Conservation (phyloP, 2,797 vertebrate genomes). For the Semaprochilodus insignis region DNA sequence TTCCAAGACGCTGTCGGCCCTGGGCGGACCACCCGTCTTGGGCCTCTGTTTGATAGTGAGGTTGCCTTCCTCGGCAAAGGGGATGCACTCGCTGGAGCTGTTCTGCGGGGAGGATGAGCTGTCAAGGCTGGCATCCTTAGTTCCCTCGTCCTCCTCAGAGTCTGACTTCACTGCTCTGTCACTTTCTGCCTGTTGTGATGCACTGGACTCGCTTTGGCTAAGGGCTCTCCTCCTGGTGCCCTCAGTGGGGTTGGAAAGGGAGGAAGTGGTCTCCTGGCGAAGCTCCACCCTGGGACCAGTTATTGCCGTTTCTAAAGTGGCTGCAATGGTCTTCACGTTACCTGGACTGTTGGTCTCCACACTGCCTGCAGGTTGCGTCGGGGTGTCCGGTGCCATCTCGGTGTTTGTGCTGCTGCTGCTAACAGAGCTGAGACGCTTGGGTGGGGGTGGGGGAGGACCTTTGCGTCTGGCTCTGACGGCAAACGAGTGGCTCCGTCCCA, state of each 20-base stretch:
- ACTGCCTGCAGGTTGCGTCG: background rate
- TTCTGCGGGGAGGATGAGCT: constrained; percentile 83
- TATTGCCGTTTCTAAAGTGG: constrained; percentile 68
- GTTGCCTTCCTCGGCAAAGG: constrained; percentile 96
- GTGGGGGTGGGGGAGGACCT: constrained; percentile 90
- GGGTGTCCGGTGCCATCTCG: background rate
- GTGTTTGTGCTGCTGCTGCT: constrained; percentile 69
- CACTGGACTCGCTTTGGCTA: constrained; percentile 77
- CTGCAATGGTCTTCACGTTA: constrained; percentile 73
- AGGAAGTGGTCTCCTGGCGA: constrained; percentile 40
- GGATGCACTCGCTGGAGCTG: constrained; percentile 95
- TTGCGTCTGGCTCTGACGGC: constrained; percentile 90
- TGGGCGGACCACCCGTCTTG: constrained; percentile 79
- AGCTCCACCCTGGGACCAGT: constrained; percentile 31
- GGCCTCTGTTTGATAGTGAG: constrained; percentile 97
- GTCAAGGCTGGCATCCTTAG: constrained; percentile 46
- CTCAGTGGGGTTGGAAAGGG: constrained; percentile 10
- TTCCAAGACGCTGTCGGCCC: constrained; percentile 64
- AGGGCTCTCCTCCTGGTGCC: constrained; percentile 77
- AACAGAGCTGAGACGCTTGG: constrained; percentile 94
- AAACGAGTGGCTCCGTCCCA: constrained; percentile 93
- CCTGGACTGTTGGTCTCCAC: constrained; percentile 62
- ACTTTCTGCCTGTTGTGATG: constrained; percentile 5
- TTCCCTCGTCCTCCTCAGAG: constrained; percentile 80
- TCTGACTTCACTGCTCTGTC: constrained; percentile 74